Evolutionary conservation across 2,113 vertebrate genomes (phyloP), one percentile per base, ranked within the genome.

Genomic region (Grammomys surdaster): DNA sequence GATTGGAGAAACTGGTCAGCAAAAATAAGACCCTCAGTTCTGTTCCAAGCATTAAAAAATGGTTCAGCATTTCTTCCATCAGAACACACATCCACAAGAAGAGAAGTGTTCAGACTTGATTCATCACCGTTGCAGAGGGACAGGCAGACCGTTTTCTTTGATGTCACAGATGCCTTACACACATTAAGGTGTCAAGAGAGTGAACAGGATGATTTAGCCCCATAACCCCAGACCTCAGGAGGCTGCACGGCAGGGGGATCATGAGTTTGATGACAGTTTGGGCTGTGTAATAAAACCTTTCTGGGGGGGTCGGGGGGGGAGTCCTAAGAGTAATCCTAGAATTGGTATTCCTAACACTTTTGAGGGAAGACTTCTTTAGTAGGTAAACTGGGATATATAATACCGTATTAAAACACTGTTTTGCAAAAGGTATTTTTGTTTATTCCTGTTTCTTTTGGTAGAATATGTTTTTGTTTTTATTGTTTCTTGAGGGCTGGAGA

Each of bases 381-480:
- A 63, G 8, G 94, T 65, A 54, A 16, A 51, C 72, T 82, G 77
- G 20, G 0, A 11, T 69, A 28, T 10, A 28, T 48, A 16, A 81
- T 28, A 1, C 78, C 13, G 60, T 82, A 73, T 40, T 76, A 89
- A 92, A 93, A 56, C 92, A 12, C 70, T 89, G 28, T 36, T 96
- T 77, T 90, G 43, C 0, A 24, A 70, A 31, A 2, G 7, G 13
- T n/a, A 67, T 94, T 86, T 78, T 58, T 63, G 84, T 98, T 67
- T 48, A 33, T 67, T 65, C 56, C 58, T 97, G 56, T 93, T 93
- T 91, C 87, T 94, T 92, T 91, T 24, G 80, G 43, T n/a, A 81
- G 31, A 87, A 54, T 91, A 80, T 76, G 33, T n/a, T 88, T 92
- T 94, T 51, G 2, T 10, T 93, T 96, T 91, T 91, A 46, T 46